phyloP scores from a whole-genome alignment of 1,140 invertebrate species.

The Monochamus saltuarius region DNA sequence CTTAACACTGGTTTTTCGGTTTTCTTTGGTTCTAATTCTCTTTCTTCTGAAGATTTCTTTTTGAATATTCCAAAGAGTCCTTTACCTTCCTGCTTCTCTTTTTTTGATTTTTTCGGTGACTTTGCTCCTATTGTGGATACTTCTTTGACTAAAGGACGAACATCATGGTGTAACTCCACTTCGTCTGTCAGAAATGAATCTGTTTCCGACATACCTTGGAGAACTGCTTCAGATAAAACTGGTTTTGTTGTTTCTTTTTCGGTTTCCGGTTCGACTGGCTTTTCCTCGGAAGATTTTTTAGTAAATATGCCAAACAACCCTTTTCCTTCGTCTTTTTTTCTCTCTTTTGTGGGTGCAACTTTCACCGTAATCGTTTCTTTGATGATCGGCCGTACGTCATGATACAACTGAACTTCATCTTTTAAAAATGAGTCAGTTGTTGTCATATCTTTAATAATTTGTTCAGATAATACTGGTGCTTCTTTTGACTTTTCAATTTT shows the following conservation, averaged over 20 bases:
- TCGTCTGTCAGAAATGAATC: conserved; percentile 28
- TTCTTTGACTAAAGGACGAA: too few species aligned
- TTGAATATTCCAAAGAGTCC: conserved; percentile 19
- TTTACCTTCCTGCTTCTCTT: conserved; percentile 11
- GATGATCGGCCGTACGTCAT: conserved; percentile 28
- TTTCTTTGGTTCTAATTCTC: conserved; percentile 11
- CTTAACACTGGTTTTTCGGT: conserved; percentile 4
- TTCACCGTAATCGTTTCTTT: background rate
- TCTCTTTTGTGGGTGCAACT: conserved; percentile 12
- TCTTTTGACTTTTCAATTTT: conserved; percentile 13
- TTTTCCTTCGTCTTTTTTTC: conserved; percentile 12
- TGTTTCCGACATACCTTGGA: conserved; percentile 22
- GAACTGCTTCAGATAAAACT: conserved; percentile 10
- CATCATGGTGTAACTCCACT: conserved; percentile 35
- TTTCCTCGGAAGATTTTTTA: conserved; percentile 9
- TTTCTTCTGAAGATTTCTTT: conserved; percentile 13
- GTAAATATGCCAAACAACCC: conserved; percentile 27
- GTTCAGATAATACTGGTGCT: conserved; percentile 27
- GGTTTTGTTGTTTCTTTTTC: conserved; percentile 1
- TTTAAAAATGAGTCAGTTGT: conserved; percentile 33
- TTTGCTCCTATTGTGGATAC: conserved; percentile 17
- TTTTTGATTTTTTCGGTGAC: background rate
- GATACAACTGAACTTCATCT: conserved; percentile 34
- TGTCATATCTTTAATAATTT: conserved; percentile 33
- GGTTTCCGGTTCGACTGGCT: conserved; percentile 13